phyloP scores from a whole-genome alignment of 2,888 invertebrate species.

The Spatulosminthurus flaviceps region DNA sequence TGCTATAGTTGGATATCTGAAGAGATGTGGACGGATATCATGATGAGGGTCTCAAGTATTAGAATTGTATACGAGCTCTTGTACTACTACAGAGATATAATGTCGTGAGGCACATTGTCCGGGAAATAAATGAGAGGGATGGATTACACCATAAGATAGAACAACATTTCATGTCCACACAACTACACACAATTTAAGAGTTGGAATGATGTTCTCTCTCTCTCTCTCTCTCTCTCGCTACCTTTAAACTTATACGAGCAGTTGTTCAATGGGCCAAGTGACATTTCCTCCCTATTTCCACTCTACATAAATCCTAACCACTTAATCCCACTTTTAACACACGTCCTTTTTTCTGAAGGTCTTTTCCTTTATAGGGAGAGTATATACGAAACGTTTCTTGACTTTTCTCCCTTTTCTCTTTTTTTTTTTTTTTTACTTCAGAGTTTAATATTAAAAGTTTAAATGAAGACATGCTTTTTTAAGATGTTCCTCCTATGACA shows the following conservation, averaged over 20 bases:
- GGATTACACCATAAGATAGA: constrained; percentile 30
- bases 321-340: constrained; percentile 46
- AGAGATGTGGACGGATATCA: constrained; percentile 26
- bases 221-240: too few species aligned
- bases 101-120: constrained; percentile 5
- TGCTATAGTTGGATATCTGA: too few species aligned
- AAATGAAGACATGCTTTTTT: not conserved
- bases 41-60: not conserved
- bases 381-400: not conserved
- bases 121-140: constrained; percentile 27
- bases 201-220: too few species aligned
- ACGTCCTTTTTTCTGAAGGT: not conserved
- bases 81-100: not conserved
- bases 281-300: constrained; percentile 49
- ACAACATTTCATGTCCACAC: constrained; percentile 40
- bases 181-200: not conserved
- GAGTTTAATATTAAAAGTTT: not conserved
- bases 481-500: not conserved
- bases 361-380: not conserved
- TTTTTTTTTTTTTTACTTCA: not conserved
- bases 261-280: constrained; percentile 51
- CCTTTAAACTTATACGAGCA: not conserved
- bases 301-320: constrained; percentile 48
- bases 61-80: not conserved
- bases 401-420: not conserved